Conservation (phyloP, 1,140 invertebrate genomes). For the Stenopsyche tienmushanensis region DNA sequence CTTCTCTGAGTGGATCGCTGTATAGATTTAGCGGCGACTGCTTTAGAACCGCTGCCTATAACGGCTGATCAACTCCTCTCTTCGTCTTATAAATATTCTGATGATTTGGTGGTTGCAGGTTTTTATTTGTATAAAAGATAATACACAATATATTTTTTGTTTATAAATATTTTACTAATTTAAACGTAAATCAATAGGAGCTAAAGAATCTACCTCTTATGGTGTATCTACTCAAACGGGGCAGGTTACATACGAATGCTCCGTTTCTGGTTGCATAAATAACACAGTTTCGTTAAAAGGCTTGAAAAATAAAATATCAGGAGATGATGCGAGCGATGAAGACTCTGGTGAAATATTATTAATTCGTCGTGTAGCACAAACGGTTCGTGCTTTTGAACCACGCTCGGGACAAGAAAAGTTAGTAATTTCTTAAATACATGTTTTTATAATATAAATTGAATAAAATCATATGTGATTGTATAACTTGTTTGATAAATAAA, state of each 20-base stretch:
- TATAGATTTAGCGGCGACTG: conserved; percentile 90
- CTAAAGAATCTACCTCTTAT: conserved; percentile 66
- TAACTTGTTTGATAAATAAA: conserved; percentile 4
- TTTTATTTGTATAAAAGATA: conserved; percentile 26
- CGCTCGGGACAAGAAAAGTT: conserved; percentile 79
- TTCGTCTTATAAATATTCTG: conserved; percentile 80
- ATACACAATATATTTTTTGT: background rate
- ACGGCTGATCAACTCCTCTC: conserved; percentile 81
- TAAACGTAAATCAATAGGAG: conserved; percentile 49
- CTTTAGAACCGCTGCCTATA: conserved; percentile 82
- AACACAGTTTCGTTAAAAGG: conserved; percentile 50
- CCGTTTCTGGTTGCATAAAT: conserved; percentile 70
- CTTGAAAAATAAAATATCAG: conserved; percentile 38
- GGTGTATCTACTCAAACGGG: conserved; percentile 77
- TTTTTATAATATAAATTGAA: background rate
- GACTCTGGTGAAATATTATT: conserved; percentile 70
- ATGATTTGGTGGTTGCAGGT: conserved; percentile 86
- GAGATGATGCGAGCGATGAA: conserved; percentile 48
- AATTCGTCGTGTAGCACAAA: conserved; percentile 78
- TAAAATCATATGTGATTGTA: background rate
- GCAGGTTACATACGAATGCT: conserved; percentile 75
- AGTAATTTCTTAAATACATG: conserved; percentile 18
- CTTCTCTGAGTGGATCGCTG: conserved; percentile 84
- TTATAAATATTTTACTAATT: conserved; percentile 8
- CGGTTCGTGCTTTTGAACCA: conserved; percentile 83